Evolutionary conservation across 1,140 invertebrate species (phyloP), one percentile per base, ranked within the genome.

Genomic region (Brachionus rubens): DNA sequence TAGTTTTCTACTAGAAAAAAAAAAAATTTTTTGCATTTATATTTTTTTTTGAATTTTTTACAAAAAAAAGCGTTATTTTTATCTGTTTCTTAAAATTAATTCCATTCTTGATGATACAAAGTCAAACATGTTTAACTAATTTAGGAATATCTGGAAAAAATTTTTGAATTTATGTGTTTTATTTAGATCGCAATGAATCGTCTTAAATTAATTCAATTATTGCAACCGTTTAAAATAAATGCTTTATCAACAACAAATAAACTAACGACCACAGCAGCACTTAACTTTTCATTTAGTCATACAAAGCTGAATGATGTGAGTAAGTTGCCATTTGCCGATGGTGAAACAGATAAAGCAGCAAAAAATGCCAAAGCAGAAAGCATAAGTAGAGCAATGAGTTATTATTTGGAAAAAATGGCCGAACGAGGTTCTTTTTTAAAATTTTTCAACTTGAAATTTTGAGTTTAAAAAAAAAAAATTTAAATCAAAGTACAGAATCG

Each of bases 401-500:
- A 75, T 41, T 75, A 75, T 59, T 47, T 75, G 33, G 48, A 41
- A 54, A 75, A 75, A 47, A 14, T 54, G 16, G 4, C 48, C 12
- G 72, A 75, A 75, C 48, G 48, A 54, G 48, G 72, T 75, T 21
- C 7, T 14, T 21, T 21, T 6, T 41, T 14, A 5, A 14, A 5
- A 14, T 68, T 3, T 46, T 33, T 62, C 19, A 3, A 62, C 36
- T 19, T 16, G 6, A 6, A 46, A 59, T 47, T 21, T n/a, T 47
- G 6, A 76, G 16, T 19, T 76, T 65, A 30, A 75, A 43, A 82
- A 65, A 43, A 43, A 65, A 24, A 14, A 9, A 7, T 14, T n/a
- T 28, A 2, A 50, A 40, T 26, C 24, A 50, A 54, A 72, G 46
- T 72, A 48, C 68, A 88, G 89, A 79, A 93, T 96, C 81, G 91